Evolutionary conservation across 2,113 vertebrate genomes (phyloP), one percentile per base, ranked within the genome.

Genomic region (Orycteropus afer): DNA sequence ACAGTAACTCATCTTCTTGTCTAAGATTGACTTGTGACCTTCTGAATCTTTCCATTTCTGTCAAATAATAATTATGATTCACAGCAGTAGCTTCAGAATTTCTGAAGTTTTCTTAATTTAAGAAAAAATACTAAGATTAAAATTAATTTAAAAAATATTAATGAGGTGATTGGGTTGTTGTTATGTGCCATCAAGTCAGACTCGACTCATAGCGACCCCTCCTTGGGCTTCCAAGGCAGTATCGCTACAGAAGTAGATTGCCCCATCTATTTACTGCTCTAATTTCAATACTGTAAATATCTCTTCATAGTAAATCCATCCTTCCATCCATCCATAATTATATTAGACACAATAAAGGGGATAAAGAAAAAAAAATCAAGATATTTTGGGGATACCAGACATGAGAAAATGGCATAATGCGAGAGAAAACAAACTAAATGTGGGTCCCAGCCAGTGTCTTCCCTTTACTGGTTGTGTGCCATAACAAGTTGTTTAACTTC

Each of bases 101-200:
- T 89, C 15, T 92, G 12, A 1, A 69, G n/a, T 78, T 86, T 84
- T 92, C 37, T 79, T 95, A 83, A 57, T 76, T 55, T 51, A 88
- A 85, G n/a, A n/a, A n/a, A n/a, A n/a, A n/a, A n/a, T n/a, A n/a
- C n/a, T n/a, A n/a, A n/a, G n/a, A n/a, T n/a, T n/a, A n/a, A n/a
- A n/a, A n/a, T n/a, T n/a, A n/a, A n/a, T n/a, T n/a, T n/a, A 94
- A 89, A 92, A 90, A 22, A 61, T 84, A 93, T 85, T 91, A 87
- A 71, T n/a, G 65, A 53, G 27, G 13, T 61, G 4, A n/a, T n/a
- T n/a, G n/a, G n/a, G n/a, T n/a, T n/a, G n/a, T n/a, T n/a, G n/a
- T n/a, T n/a, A n/a, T n/a, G n/a, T n/a, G n/a, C n/a, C n/a, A n/a
- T n/a, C n/a, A n/a, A n/a, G n/a, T n/a, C n/a, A n/a, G n/a, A n/a